phyloP scores from a whole-genome alignment of 2,888 invertebrate species.

The Unio delphinus region DNA sequence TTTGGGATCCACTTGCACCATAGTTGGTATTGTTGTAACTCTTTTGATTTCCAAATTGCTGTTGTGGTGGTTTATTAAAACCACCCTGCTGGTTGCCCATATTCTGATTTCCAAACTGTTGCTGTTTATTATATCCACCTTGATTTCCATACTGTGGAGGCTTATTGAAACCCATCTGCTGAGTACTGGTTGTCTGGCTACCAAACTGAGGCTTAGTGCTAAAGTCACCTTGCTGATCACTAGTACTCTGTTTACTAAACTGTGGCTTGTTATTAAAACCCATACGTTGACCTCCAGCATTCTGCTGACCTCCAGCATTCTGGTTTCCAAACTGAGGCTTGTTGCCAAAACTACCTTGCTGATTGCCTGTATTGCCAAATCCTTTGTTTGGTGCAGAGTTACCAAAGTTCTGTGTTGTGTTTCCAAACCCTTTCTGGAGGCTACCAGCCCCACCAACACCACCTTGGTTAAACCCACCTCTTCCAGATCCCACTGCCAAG shows the following conservation, averaged over 20 bases:
- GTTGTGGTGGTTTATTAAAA: conserved; percentile 4
- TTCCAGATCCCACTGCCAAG: conserved; percentile 14
- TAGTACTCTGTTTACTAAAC: conserved; percentile 13
- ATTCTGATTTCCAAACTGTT: conserved; percentile 9
- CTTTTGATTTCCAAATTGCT: not conserved
- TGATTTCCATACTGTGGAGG: not conserved
- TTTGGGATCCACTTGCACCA: not conserved
- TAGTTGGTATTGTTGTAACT: too few species aligned
- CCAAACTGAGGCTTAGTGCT: conserved; percentile 12
- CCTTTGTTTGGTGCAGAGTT: not conserved
- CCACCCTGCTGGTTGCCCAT: conserved; percentile 7
- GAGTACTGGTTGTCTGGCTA: conserved; percentile 12
- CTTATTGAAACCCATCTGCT: conserved; percentile 15
- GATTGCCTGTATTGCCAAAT: conserved; percentile 6
- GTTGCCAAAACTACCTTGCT: conserved; percentile 8
- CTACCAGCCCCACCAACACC: conserved; percentile 20
- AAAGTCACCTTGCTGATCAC: conserved; percentile 18
- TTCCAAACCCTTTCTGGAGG: conserved; percentile 11
- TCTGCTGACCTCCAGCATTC: not conserved
- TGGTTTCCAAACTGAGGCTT: conserved; percentile 8
- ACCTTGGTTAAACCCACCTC: conserved; percentile 10
- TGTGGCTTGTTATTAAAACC: too few species aligned
- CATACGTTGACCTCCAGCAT: too few species aligned
- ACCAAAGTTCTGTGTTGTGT: conserved; percentile 1
- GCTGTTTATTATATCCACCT: conserved; percentile 11